Conservation (phyloP, 2,797 vertebrate genomes). For the Limnodromus scolopaceus region DNA sequence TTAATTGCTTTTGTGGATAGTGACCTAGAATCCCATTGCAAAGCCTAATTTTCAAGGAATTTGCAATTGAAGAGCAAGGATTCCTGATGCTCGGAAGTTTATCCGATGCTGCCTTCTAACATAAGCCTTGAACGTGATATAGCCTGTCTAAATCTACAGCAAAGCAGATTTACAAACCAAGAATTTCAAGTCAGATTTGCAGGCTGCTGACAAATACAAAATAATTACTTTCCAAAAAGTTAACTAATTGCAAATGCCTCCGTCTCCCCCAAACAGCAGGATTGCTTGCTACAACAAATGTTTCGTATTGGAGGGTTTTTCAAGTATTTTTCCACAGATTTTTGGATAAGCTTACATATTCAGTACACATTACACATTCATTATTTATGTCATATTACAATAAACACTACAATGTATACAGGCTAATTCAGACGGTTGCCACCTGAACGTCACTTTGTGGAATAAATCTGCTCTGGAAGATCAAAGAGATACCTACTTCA, state of each 20-base stretch:
- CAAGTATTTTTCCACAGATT: not conserved
- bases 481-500: not conserved
- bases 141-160: not conserved
- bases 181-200: conserved; percentile 7
- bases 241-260: not conserved
- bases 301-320: not conserved
- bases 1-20: not conserved
- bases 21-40: not conserved
- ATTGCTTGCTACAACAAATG: not conserved
- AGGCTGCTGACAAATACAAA: conserved; percentile 13
- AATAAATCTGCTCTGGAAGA: not conserved
- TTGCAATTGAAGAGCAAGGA: not conserved
- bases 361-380: not conserved
- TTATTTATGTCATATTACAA: not conserved
- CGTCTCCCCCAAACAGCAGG: not conserved
- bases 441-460: not conserved
- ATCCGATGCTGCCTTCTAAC: not conserved
- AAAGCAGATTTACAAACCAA: not conserved
- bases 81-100: not conserved
- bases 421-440: not conserved
- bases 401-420: not conserved
- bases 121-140: not conserved
- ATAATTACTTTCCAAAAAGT: conserved; percentile 12
- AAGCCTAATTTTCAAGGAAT: not conserved
- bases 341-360: not conserved